Evolutionary conservation across 2,113 vertebrate genomes (phyloP), one percentile per base, ranked within the genome.

Genomic region (Kryptolebias marmoratus): DNA sequence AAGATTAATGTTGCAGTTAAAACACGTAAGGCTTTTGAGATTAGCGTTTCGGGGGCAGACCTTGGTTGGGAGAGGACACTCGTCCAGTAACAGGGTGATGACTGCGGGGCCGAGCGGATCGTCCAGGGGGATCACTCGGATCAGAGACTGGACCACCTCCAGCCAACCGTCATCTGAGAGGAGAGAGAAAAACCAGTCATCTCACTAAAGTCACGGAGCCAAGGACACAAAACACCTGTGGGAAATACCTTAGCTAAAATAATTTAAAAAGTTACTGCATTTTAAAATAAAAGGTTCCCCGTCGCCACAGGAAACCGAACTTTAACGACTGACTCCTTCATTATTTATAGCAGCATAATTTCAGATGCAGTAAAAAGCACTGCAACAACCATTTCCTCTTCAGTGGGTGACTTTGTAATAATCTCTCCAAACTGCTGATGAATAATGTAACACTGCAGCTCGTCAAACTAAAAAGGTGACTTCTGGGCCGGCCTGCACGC

Each of bases 21-120:
- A 66, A 12, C 28, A 57, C 48, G 61, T 45, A n/a, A 7, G 2
- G 4, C 27, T 18, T 55, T 18, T 31, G 0, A 69, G 22, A 63
- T 31, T 44, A 59, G 5, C 15, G 4, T 9, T 49, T 45, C 31
- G 32, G 32, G 66, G 13, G 32, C 45, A 30, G 45, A 79, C 77
- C 95, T 99, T 99, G 87, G 97, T 99, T 78, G 97, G 97, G 76
- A 99, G 91, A 0, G 98, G 98, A 89, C 98, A 99, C 88, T 99
- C 98, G 49, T 99, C 98, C 72, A 99, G 89, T 0, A 99, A 93
- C 7, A 99, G 95, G 0, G 98, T 99, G 92, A 99, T 99, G 69
- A 99, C 97, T 91, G 98, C 98, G 77, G 97, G 97, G 86, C 97
- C 97, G 87, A 99, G 75, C 2, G 98, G 97, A 92, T 99, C 98